Percentiles rank a stretch among this genome's conserved stretches.
phyloP scores from a whole-genome alignment of 1,140 invertebrate genomes.

The Leucophenga varia region DNA sequence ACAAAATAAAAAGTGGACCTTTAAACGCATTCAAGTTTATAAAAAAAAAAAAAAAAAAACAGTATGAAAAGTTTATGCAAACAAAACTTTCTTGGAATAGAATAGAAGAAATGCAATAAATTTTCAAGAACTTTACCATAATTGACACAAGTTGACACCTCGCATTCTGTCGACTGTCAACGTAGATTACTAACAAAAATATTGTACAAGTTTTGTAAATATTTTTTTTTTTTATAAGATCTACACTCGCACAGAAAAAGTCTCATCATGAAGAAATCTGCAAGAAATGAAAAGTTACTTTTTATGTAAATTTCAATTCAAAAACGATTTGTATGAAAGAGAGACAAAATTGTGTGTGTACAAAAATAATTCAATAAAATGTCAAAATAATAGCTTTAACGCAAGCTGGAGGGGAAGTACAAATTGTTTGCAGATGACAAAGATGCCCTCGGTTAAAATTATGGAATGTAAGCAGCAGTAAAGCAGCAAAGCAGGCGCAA shows the following conservation, averaged over 20 bases:
- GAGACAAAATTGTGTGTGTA: too few species aligned
- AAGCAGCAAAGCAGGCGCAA: too few species aligned
- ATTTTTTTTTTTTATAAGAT: too few species aligned
- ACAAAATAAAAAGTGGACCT: too few species aligned
- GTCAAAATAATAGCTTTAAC: conserved; percentile 4
- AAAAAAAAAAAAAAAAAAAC: background rate
- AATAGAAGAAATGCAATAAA: conserved; percentile 13
- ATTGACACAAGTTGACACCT: conserved; percentile 18
- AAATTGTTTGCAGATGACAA: too few species aligned
- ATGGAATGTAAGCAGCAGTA: background rate
- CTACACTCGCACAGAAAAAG: background rate
- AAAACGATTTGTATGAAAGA: conserved; percentile 1
- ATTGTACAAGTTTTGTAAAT: too few species aligned
- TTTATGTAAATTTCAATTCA: conserved; percentile 4
- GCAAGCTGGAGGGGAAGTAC: too few species aligned
- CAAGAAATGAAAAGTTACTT: background rate
- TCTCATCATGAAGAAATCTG: background rate
- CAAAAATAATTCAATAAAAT: too few species aligned
- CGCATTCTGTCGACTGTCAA: background rate
- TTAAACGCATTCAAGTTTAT: too few species aligned
- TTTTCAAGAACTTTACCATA: conserved; percentile 9
- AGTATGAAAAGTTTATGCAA: background rate
- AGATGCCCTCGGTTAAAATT: too few species aligned
- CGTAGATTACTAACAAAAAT: background rate
- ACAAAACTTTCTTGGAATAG: background rate